Base-by-base conservation (phyloP, 2,888 invertebrate genomes). In the Lasioglossum morio region DNA sequence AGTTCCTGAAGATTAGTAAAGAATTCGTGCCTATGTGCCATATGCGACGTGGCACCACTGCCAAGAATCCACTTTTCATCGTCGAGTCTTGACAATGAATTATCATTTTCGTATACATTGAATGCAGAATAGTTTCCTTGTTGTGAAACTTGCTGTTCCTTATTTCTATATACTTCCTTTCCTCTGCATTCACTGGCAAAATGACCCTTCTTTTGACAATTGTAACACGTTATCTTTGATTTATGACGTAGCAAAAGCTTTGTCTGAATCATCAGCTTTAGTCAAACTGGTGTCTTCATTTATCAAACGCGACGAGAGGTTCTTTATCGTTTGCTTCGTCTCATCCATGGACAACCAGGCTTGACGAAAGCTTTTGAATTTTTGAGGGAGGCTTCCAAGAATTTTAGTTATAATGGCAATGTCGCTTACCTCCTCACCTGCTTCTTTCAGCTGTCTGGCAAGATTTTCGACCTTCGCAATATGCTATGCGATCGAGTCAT, bases 141-240 rank as follows among this genome's bases (percentile, higher is more conserved):
- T 43, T 43, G 43, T 43, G 14, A 4, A 43, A 4, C 14, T 43
- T 43, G 43, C 3, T 43, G 43, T 14, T 43, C 43, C 63, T 63
- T 60, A 27, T 1, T 53, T 14, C 27, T n/a, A 12, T 23, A 34
- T 14, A 12, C 27, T 16, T 66, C 23, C 34, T 63, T 40, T 27
- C 63, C 40, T 27, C 4, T 8, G 8, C 73, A 74, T 16, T 66
- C 63, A 4, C 43, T 14, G 1, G 60, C 63, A 40, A 23, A 66
- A 40, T 76, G 76, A 16, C 76, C 76, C 43, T n/a, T 8, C 37
- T 37, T 43, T 30, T 60, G 5, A 8, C 63, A 76, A 23, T 43
- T 40, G 34, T 77, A 34, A 16, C 69, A 69, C 16, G 43, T 69
- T 19, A 46, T 46, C 5, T 5, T 7, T 27, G 27, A n/a, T 30